Conservation (phyloP, 2,888 invertebrate genomes). For the Hydrotaea cyrtoneurina region DNA sequence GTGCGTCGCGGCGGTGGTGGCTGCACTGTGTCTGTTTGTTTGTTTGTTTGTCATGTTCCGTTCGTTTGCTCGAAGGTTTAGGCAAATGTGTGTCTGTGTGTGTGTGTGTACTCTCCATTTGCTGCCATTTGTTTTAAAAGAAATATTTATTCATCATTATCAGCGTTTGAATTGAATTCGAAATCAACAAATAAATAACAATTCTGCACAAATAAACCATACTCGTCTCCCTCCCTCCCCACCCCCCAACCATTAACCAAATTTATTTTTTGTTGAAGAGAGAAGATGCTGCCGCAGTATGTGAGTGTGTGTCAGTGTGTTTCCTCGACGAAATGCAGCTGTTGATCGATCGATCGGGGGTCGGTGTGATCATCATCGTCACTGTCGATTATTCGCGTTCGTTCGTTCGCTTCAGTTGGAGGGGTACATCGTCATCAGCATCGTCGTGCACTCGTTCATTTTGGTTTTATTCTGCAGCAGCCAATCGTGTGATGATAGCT, state of each 20-base stretch:
- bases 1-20: neutral
- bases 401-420: neutral
- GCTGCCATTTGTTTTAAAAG: conserved; percentile 59
- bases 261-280: neutral
- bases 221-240: neutral
- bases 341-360: conserved; percentile 43
- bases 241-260: neutral
- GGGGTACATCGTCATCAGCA: neutral
- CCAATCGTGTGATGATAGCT: conserved; percentile 54
- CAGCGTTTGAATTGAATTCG: conserved; percentile 17
- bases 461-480: conserved; percentile 2
- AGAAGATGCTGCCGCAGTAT: conserved; percentile 44
- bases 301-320: neutral
- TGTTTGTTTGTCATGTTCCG: neutral
- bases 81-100: conserved; percentile 4
- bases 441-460: conserved; percentile 15
- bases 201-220: conserved; percentile 60
- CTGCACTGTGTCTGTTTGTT: neutral
- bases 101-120: conserved; percentile 39
- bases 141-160: conserved; percentile 54
- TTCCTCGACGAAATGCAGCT: conserved; percentile 53
- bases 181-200: conserved; percentile 51
- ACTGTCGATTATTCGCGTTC: neutral
- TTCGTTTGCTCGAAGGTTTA: neutral
- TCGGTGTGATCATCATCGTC: conserved; percentile 14